phyloP scores from a whole-genome alignment of 2,888 invertebrate genomes.

The Ceramica pisi region DNA sequence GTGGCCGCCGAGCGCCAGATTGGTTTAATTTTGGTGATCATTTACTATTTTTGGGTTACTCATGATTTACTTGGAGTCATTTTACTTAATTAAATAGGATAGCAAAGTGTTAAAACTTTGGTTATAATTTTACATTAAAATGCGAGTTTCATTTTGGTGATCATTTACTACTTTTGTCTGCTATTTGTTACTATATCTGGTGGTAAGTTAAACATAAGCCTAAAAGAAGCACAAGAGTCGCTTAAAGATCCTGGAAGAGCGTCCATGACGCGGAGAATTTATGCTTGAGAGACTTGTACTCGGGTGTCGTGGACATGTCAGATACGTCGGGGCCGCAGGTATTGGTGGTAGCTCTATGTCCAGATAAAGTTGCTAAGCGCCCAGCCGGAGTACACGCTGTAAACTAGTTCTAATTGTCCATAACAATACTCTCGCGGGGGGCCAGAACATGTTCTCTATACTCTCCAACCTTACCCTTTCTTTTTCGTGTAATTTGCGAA shows the following conservation, averaged over 20 bases:
- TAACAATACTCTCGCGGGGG: conserved; percentile 78
- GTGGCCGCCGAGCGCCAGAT: too few relatives aligned
- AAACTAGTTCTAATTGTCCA: conserved; percentile 83
- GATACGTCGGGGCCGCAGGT: conserved; percentile 17
- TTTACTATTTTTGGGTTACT: too few relatives aligned
- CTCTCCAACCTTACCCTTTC: conserved; percentile 61
- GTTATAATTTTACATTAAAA: too few relatives aligned
- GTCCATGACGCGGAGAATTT: conserved; percentile 7
- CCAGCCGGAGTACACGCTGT: conserved; percentile 74
- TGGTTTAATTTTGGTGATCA: too few relatives aligned
- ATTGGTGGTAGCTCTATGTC: conserved; percentile 51
- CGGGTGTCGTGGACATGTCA: conserved; percentile 2
- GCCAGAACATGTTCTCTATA: conserved; percentile 70
- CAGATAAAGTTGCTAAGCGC: conserved; percentile 82
- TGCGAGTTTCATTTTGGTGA: too few relatives aligned
- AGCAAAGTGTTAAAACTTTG: too few relatives aligned
- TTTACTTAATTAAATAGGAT: too few relatives aligned
- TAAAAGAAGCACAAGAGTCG: conserved; percentile 1
- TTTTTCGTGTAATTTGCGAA: conserved; percentile 70
- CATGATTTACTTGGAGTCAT: too few relatives aligned
- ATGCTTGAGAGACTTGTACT: conserved; percentile 3
- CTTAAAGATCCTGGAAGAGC: conserved; percentile 6
- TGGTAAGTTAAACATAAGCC: too few relatives aligned
- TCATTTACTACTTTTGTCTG: too few relatives aligned
- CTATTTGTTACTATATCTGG: too few relatives aligned